A percentile compares a stretch with the other conserved stretches of the same genome.
Conservation (phyloP, 64 coral and sea anemone genomes). For the Trachythela sp. region DNA sequence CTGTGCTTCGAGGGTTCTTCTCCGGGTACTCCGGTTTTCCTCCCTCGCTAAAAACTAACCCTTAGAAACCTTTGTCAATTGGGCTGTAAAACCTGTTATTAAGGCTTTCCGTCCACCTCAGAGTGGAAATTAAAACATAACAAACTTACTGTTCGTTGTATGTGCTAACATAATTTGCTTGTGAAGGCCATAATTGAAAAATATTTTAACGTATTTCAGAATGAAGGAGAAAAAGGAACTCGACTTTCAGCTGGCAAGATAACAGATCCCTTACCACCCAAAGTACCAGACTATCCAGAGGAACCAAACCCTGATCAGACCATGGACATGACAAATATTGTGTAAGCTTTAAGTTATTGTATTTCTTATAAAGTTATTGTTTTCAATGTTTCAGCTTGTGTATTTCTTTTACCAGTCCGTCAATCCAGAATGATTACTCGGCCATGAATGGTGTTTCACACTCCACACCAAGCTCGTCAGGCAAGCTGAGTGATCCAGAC, state of each 20-base stretch:
- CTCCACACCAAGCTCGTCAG: neutral
- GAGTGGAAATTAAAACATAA: too few species aligned
- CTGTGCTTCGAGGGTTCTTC: too few species aligned
- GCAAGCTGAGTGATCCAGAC: slow-evolving; percentile 12
- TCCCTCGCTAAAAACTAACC: too few species aligned
- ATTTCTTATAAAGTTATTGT: neutral
- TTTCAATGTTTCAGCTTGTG: neutral
- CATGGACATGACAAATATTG: slow-evolving; percentile 88
- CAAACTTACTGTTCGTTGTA: too few species aligned
- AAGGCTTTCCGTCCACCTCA: too few species aligned
- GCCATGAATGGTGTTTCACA: neutral
- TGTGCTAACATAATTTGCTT: too few species aligned
- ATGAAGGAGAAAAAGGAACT: slow-evolving; percentile 76
- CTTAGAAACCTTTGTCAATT: too few species aligned
- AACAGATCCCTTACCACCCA: slow-evolving; percentile 49
- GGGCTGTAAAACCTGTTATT: too few species aligned
- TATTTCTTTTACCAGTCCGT: neutral
- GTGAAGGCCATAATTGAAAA: too few species aligned
- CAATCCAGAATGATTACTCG: neutral
- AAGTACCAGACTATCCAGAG: slow-evolving; percentile 61
- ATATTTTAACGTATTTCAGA: too few species aligned
- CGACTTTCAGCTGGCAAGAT: slow-evolving; percentile 63
- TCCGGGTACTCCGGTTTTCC: too few species aligned
- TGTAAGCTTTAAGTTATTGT: slow-evolving; percentile 50
- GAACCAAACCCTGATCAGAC: slow-evolving; percentile 87